Percentiles rank a stretch among this genome's conserved stretches.
These are phyloP conservation scores for Zaprionus capensis DNA, from an alignment of 1,140 invertebrate species.

Conservation along the genomic window DNA sequence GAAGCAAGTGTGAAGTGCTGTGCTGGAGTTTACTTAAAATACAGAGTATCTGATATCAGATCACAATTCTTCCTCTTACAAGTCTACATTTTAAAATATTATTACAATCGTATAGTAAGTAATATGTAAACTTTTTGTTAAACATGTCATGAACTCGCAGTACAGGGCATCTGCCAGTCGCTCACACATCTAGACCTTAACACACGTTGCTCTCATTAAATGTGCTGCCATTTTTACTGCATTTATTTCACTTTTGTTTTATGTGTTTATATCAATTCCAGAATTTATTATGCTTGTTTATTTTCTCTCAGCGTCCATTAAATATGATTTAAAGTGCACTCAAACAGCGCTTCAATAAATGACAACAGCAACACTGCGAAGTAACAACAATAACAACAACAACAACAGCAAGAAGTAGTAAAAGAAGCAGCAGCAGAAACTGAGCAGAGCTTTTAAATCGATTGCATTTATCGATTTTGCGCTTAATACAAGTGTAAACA, in stretches of 20 bases:
- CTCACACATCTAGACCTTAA: background rate
- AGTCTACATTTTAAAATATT: too few relatives aligned
- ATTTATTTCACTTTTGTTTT: conserved; percentile 20
- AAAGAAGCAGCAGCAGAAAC: background rate
- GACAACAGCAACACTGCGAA: background rate
- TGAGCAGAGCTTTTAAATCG: conserved; percentile 50
- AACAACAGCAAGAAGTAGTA: background rate
- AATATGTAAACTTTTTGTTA: too few relatives aligned
- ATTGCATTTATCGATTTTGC: conserved; percentile 57
- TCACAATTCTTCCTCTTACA: too few relatives aligned
- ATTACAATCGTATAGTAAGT: too few relatives aligned
- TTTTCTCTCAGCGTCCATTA: conserved; percentile 37
- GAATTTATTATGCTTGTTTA: conserved; percentile 42
- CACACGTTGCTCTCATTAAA: background rate
- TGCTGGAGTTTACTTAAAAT: too few relatives aligned
- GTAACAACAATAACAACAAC: conserved; percentile 2
- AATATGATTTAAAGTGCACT: conserved; percentile 48
- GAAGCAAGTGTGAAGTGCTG: too few relatives aligned
- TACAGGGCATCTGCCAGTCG: conserved; percentile 4
- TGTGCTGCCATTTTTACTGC: conserved; percentile 6
- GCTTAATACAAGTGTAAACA: conserved; percentile 46
- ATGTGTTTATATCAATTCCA: conserved; percentile 26
- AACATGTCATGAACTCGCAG: background rate
- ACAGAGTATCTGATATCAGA: too few relatives aligned
- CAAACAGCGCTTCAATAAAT: conserved; percentile 18